Percentiles rank a stretch among this genome's conserved stretches.
These are phyloP conservation scores for Thalassoma bifasciatum DNA, from an alignment of 2,113 vertebrate species.

Conservation along the genomic window DNA sequence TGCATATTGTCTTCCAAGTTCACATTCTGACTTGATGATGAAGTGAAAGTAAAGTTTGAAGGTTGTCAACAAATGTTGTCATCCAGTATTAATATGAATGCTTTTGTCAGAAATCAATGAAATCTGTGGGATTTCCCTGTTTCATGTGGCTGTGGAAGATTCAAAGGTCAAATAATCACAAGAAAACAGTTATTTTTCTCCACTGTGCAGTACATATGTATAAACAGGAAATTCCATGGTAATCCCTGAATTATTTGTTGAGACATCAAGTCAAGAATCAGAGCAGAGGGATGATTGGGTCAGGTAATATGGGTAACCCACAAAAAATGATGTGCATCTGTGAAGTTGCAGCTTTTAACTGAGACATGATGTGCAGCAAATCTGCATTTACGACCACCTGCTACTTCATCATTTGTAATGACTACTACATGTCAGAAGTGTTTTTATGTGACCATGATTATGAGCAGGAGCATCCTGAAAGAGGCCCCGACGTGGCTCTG, in stretches of 20 bases:
- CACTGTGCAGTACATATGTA: background rate
- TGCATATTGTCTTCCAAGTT: background rate
- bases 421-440: background rate
- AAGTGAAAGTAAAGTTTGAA: no score
- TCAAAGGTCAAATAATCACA: no score
- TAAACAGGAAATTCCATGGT: background rate
- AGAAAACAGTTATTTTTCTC: no score
- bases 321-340: no score
- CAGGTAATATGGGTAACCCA: no score
- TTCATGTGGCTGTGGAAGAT: background rate
- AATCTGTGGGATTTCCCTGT: background rate
- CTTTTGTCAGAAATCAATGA: no score
- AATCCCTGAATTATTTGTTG: background rate
- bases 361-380: no score
- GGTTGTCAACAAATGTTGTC: background rate
- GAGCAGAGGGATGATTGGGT: no score
- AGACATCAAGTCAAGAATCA: no score
- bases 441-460: constrained; percentile 27
- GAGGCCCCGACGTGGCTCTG: background rate
- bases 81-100: no score
- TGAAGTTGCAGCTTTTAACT: background rate
- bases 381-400: background rate
- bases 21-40: no score
- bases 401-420: background rate
- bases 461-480: constrained; percentile 4